These are phyloP conservation scores for Sesia bembeciformis DNA, from an alignment of 2,888 invertebrate species.

Conservation along the genomic window DNA sequence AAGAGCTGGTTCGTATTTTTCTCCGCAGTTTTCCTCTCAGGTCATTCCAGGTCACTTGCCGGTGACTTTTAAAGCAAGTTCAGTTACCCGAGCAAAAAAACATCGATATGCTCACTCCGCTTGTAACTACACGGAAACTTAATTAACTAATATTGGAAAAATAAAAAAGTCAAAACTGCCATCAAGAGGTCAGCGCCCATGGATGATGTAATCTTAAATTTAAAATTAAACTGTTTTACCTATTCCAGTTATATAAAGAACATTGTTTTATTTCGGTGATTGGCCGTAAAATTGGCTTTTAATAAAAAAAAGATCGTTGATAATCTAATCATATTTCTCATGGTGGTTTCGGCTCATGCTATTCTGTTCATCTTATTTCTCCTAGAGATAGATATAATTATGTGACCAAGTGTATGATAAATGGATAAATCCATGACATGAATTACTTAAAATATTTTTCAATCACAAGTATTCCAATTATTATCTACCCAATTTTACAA, in stretches of 20 bases:
- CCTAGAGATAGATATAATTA: too few species aligned
- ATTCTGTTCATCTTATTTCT: too few species aligned
- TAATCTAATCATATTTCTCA: too few species aligned
- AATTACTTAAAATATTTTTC: too few species aligned
- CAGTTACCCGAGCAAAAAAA: conserved; percentile 13
- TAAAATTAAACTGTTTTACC: conserved; percentile 4
- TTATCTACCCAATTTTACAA: too few species aligned
- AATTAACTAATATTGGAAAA: conserved; percentile 17
- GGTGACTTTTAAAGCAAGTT: conserved; percentile 10
- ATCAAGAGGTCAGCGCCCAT: conserved; percentile 23
- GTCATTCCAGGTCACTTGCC: background rate
- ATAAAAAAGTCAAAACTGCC: conserved; percentile 11
- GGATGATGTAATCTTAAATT: conserved; percentile 15
- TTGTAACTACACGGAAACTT: conserved; percentile 14
- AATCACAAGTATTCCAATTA: too few species aligned
- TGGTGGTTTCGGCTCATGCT: too few species aligned
- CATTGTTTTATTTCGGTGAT: background rate
- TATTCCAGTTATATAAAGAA: background rate
- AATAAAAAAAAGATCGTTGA: too few species aligned
- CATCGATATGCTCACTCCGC: conserved; percentile 3
- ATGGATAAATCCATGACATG: too few species aligned
- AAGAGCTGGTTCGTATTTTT: background rate
- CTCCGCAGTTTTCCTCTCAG: background rate
- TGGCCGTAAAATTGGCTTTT: too few species aligned
- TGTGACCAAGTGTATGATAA: too few species aligned